Evolutionary conservation across 2,113 vertebrate species (phyloP), one percentile per base, ranked within the genome.

Genomic region (Eretmochelys imbricata): DNA sequence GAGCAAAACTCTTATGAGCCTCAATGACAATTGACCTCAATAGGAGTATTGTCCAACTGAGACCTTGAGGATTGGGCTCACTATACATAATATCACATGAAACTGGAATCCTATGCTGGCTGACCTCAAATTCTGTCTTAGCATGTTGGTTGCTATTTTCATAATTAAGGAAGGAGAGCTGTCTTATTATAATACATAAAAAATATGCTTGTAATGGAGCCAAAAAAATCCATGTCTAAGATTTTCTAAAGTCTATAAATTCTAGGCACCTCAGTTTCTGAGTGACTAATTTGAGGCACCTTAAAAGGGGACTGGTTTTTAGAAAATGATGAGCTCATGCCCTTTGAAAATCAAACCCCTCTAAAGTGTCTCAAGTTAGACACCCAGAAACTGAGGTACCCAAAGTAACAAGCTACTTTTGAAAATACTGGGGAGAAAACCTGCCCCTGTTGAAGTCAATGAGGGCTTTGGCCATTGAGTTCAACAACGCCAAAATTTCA

Each of bases 381-480:
- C 87, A 92, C 1, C 42, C 51, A 65, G 79, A 92, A 54, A 90
- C 90, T 95, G 65, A 38, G n/a, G n/a, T 72, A 72, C 65, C 17
- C 4, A 72, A 72, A 72, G 19, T 72, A 72, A 75, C 54, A 96
- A 95, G 94, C 42, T 93, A 93, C 79, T 91, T 97, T 89, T 79
- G 89, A 91, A 95, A 94, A 93, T 53, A 48, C 1, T 89, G 75
- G 87, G 87, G 57, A 94, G 87, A 91, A 97, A 94, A 91, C 95
- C 75, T 94, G 20, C 20, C 53, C 94, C 38, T 91, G 8, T 2
- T 90, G 90, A 95, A 94, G 78, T 86, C 87, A 85, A 88, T 7
- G 81, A 92, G 91, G 94, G 19, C 79, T 72, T 93, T 93, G 85
- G 88, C 53, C 85, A 80, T 42, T 0, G 9, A 91, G 65, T 53